Base-by-base conservation (phyloP, 2,888 invertebrate genomes). In the Hemithea aestivaria region DNA sequence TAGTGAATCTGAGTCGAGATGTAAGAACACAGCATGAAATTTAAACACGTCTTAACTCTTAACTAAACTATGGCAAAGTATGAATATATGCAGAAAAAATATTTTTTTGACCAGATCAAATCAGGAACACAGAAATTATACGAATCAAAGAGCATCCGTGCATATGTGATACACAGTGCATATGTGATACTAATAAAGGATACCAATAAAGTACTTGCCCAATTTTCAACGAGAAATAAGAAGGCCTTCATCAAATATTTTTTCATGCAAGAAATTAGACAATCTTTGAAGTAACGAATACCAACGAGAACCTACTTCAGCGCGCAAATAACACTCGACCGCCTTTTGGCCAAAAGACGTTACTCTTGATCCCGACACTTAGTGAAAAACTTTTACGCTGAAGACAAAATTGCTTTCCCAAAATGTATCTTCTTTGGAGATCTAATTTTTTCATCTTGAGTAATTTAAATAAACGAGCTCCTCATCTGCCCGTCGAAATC, bases 381-480 rank as follows among this genome's bases (percentile, higher is more conserved):
- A 28, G 31, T 26, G 25, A 25, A 44, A 45, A 42, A 32, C 39
- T 48, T 34, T 44, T 32, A 29, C 29, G 33, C 40, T 32, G 34
- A 45, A 51, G 29, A 30, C 37, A 27, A 61, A 56, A 61, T 56
- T 57, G 47, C 54, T 56, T 50, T 38, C 20, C 34, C 36, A 39
- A 50, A 53, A 53, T 46, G 27, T 37, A 45, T 55, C 36, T 57
- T 45, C 50, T 36, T 49, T 42, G 33, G 31, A 47, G 54, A 58
- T 43, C 40, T 42, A 57, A 55, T 56, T 51, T 51, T 51, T 55
- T 48, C 40, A 42, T 46, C 48, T 35, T 35, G 29, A 39, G 39
- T 56, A 59, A 62, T 63, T 64, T 58, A 53, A 61, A 62, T 56
- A 57, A 60, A 60, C 37, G 55, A 45, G 34, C 44, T 54, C 50